Base-by-base conservation (phyloP, 2,888 invertebrate species). In the Chelonus formosanus region DNA sequence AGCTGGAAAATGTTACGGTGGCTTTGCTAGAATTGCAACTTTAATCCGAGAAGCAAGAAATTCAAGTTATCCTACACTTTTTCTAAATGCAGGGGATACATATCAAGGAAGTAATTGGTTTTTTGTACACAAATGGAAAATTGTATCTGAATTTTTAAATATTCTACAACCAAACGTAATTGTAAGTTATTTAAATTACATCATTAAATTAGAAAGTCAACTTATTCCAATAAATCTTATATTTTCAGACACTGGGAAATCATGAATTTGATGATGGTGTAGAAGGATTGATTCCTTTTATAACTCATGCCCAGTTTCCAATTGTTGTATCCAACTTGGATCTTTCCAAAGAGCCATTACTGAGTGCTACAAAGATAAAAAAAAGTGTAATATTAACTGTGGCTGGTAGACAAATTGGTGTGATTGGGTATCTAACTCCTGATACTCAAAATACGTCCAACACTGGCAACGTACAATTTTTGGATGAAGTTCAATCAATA, bases 1-100 rank as follows among this genome's bases (percentile, higher is more conserved):
- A 20, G 20, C 20, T 20, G 20, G 20, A 20, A 20, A 88, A 65
- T 96, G 96, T 83, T 94, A 91, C 78, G 97, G 96, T 2, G 96
- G 96, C 0, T 94, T 96, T 78, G 93, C 95, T 0, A 89, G 96
- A 72, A 88, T 92, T 2, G 90, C 91, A 5, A 85, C 86, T 56
- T 78, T 86, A 44, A 87, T 93, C 3, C 88, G 90, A 50, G 86
- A 89, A 75, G 90, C 89, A 10, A 86, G 91, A 47, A 81, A 84
- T 69, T 85, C 87, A 34, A 89, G 88, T 44, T 89, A 87, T 0
- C 89, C 90, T 0, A 91, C 92, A 0, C 79, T 97, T 3, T 95
- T 93, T 78, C 86, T 97, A n/a, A 95, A 96, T 79, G 97, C 95
- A 0, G 97, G 97, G 0, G 97, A 97, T 83, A 94, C 94, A 0